Percentiles rank a stretch among this genome's conserved stretches.
Conservation (phyloP, 2,797 vertebrate species). For the Choloepus didactylus region DNA sequence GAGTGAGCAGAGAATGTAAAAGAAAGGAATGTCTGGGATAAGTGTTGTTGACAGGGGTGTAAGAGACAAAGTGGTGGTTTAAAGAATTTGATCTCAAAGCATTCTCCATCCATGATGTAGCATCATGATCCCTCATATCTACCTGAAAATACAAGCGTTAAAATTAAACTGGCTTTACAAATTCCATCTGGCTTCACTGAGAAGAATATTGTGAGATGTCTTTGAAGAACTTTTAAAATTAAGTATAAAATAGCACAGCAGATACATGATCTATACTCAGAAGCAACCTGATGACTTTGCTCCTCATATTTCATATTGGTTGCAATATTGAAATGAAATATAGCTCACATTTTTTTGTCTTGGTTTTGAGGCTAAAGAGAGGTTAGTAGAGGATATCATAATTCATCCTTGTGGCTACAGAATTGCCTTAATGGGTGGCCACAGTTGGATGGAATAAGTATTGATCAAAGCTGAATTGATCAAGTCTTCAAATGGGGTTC, state of each 20-base stretch:
- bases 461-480: neutral
- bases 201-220: neutral
- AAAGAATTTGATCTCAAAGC: neutral
- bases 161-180: neutral
- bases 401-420: neutral
- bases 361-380: conserved; percentile 8
- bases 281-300: neutral
- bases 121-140: neutral
- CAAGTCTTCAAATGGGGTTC: neutral
- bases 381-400: neutral
- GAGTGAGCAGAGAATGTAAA: neutral
- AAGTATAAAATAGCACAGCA: neutral
- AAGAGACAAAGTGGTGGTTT: neutral
- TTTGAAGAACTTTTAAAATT: neutral
- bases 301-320: conserved; percentile 49
- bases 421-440: neutral
- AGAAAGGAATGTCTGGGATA: neutral
- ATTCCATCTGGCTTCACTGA: conserved; percentile 11
- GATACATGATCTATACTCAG: neutral
- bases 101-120: neutral
- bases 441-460: neutral
- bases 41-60: neutral
- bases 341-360: neutral
- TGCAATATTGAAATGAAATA: conserved; percentile 28
- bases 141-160: neutral